Conservation (phyloP, 2,888 invertebrate species). For the Parochlus steinenii region DNA sequence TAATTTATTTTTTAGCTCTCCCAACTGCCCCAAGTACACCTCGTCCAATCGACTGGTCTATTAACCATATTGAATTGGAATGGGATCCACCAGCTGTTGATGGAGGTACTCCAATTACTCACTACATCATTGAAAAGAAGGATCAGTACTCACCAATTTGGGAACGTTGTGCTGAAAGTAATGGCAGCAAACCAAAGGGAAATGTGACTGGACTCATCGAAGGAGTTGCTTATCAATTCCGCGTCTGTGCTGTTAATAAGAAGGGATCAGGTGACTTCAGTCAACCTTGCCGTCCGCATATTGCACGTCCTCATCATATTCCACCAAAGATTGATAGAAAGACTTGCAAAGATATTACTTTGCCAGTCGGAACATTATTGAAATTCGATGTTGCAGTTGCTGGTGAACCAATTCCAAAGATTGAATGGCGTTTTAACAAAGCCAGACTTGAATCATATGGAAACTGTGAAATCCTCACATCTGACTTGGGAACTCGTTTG, state of each 20-base stretch:
- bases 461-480: constrained; percentile 63
- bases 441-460: constrained; percentile 52
- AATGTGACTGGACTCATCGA: constrained; percentile 82
- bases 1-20: constrained; percentile 39
- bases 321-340: constrained; percentile 93
- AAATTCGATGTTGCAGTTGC: constrained; percentile 86
- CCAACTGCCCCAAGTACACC: constrained; percentile 84
- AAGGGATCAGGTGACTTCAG: constrained; percentile 89
- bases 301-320: constrained; percentile 72
- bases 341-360: constrained; percentile 72
- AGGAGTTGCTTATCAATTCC: constrained; percentile 94
- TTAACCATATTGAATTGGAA: constrained; percentile 76
- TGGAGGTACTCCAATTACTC: constrained; percentile 87
- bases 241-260: constrained; percentile 87
- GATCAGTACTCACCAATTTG: constrained; percentile 83
- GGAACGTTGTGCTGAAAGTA: constrained; percentile 81
- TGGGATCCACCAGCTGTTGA: constrained; percentile 81
- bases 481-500: constrained; percentile 77
- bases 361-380: constrained; percentile 83
- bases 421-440: constrained; percentile 81
- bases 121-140: constrained; percentile 86
- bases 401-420: constrained; percentile 89
- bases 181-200: constrained; percentile 53
- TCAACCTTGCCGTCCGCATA: constrained; percentile 68
- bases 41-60: constrained; percentile 81